A percentile compares a stretch with the other conserved stretches of the same genome.
Evolutionary conservation across 2,888 invertebrate species (phyloP).

Genomic region (Drosophila demipolita): DNA sequence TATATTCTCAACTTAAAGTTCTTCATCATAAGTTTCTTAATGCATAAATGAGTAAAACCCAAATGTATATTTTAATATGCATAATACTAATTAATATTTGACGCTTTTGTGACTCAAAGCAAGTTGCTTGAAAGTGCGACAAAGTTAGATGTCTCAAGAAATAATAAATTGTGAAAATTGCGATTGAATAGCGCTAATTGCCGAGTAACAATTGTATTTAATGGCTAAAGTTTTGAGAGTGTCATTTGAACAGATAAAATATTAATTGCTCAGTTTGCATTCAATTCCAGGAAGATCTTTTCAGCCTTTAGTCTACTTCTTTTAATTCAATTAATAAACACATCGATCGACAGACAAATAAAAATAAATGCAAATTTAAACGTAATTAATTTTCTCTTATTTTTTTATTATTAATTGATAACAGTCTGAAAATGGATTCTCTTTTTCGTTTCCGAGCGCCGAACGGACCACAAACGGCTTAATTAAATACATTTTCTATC

Average conservation of each 20-base stretch:
- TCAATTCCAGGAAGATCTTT: neutral
- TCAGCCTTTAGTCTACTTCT: neutral
- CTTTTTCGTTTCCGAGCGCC: neutral
- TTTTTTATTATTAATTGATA: neutral
- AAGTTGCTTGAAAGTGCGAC: neutral
- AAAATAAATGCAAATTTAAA: neutral
- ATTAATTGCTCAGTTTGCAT: conserved; percentile 2
- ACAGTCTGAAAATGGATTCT: conserved; percentile 1
- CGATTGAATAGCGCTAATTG: conserved; percentile 52
- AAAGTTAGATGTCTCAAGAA: conserved; percentile 10
- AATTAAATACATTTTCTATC: conserved; percentile 34
- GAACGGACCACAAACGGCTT: conserved; percentile 10
- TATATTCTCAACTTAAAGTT: neutral
- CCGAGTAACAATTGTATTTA: conserved; percentile 34
- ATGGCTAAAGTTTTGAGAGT: conserved; percentile 4
- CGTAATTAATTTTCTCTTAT: neutral
- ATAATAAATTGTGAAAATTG: conserved; percentile 38
- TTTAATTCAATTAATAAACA: neutral
- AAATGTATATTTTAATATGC: neutral
- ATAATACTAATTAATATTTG: conserved; percentile 7
- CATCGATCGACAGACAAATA: neutral
- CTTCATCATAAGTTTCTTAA: neutral
- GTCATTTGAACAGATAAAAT: conserved; percentile 7
- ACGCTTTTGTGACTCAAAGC: neutral
- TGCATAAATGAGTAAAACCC: neutral